Base-by-base conservation (phyloP, 2,797 vertebrate species). In the Meda fulgida region DNA sequence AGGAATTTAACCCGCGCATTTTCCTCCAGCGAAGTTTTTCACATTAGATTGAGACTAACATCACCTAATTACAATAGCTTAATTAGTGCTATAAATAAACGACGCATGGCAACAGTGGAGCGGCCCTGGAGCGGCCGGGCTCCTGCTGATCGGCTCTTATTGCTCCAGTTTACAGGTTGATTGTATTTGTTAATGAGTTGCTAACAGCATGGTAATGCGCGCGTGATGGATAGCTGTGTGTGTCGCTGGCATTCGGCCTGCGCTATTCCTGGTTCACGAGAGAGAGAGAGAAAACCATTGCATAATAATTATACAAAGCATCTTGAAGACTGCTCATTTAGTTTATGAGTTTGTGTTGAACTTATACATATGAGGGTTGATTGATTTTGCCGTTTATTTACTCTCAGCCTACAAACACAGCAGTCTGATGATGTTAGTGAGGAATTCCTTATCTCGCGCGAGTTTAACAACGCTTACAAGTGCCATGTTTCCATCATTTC, bases 141-240 rank as follows among this genome's bases (percentile, higher is more conserved):
- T 88, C 90, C 87, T 38, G 90, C 79, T 90, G 92, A 92, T 91
- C 85, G 84, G 66, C 89, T 89, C 88, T 85, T 90, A 89, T 95
- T 93, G 91, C 92, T 92, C 89, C 86, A 91, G 90, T 92, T 94
- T 90, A 89, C 87, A 88, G 89, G 88, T 91, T 89, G 92, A 94
- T 93, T 96, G 94, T 92, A 73, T 94, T 93, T 92, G 94, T 94
- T 95, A 95, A 96, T 95, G 92, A 95, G 94, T 94, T 93, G 94
- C 93, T 95, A 96, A 96, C 94, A 94, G 94, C 92, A 83, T 90
- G 89, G 91, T 95, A 94, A 94, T 93, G 90, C 48, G 86, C 90
- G 46, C 84, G 93, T 94, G 94, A 94, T 94, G 94, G 95, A 95
- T 95, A 92, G 89, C 92, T 89, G 66, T 90, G 91, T 51, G 76